Evolutionary conservation across 2,113 vertebrate genomes (phyloP).

Genomic region (Halichoerus grypus): DNA sequence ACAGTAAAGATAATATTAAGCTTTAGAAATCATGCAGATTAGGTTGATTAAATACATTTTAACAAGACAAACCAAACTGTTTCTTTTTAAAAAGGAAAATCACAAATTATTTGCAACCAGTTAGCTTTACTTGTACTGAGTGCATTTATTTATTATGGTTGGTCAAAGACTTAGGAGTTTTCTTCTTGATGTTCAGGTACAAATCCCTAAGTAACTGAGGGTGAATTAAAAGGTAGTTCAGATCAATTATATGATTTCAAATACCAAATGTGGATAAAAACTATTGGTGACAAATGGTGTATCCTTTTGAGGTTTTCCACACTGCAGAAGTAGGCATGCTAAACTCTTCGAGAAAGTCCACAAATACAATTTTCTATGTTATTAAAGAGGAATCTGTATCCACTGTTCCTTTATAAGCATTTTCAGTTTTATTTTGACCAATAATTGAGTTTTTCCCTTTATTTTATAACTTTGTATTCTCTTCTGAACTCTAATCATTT

Average conservation of each 20-base stretch:
- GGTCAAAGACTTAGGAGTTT: neutral
- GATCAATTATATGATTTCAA: neutral
- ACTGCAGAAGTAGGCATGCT: neutral
- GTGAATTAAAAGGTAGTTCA: conserved; percentile 13
- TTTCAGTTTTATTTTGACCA: conserved; percentile 43
- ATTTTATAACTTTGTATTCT: conserved; percentile 31
- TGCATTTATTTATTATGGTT: neutral
- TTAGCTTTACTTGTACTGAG: neutral
- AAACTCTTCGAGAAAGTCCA: neutral
- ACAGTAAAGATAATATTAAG: conserved; percentile 15
- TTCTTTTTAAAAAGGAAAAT: conserved; percentile 27
- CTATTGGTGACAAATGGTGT: neutral
- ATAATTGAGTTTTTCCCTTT: conserved; percentile 28
- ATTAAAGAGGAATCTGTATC: neutral
- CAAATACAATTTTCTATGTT: neutral
- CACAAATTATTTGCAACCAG: neutral
- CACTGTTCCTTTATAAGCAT: neutral
- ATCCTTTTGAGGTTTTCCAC: neutral
- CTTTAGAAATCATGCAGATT: conserved; percentile 2
- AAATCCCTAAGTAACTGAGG: neutral
- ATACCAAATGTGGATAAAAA: neutral
- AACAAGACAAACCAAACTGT: conserved; percentile 12
- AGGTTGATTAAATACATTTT: conserved; percentile 19
- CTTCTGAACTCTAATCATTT: neutral
- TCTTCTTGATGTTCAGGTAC: neutral